Base-by-base conservation (phyloP, 2,797 vertebrate genomes). In the Fistularia tabacaria region DNA sequence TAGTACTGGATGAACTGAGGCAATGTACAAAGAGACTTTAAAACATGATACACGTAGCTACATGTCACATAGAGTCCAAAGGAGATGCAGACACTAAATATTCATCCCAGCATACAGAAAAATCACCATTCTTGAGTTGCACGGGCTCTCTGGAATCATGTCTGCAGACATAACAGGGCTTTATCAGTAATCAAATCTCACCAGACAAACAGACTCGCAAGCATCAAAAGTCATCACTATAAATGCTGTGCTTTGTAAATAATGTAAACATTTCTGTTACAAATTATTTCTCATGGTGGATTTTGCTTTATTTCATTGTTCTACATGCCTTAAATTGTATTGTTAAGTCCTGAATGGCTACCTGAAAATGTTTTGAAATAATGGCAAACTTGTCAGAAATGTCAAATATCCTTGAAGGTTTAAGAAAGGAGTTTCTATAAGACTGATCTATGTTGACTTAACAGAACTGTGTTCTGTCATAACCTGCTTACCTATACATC, bases 241-340 rank as follows among this genome's bases (percentile, higher is more conserved):
- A 81, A 69, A 73, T 7, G 57, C 56, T 49, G 77, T 72, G 83
- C 77, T 77, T 38, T 89, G 89, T 90, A 89, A 80, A 89, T 88
- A 84, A 76, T 86, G 85, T 86, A 84, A 62, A 81, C 66, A 50
- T 73, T 79, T 64, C 61, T 79, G 57, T 71, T 77, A 71, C 65
- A 69, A 54, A 78, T 71, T 76, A 70, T 72, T 54, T 82, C 62
- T 71, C 69, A 69, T 75, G 71, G 78, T 79, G 58, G 59, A 50
- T 80, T 86, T 87, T 82, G 66, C 77, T 86, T 77, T 74, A 67
- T 74, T 74, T 77, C 71, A 80, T 58, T 74, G 76, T 83, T 88
- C 66, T 71, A 90, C 86, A 90, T 90, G 91, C 91, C 90, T 92
- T 92, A 90, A 90, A 82, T 78, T 88, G 87, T 90, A 87, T 82